These are phyloP conservation scores for Sebastes cheni DNA, from an alignment of 2,797 vertebrate genomes.

Conservation along the genomic window DNA sequence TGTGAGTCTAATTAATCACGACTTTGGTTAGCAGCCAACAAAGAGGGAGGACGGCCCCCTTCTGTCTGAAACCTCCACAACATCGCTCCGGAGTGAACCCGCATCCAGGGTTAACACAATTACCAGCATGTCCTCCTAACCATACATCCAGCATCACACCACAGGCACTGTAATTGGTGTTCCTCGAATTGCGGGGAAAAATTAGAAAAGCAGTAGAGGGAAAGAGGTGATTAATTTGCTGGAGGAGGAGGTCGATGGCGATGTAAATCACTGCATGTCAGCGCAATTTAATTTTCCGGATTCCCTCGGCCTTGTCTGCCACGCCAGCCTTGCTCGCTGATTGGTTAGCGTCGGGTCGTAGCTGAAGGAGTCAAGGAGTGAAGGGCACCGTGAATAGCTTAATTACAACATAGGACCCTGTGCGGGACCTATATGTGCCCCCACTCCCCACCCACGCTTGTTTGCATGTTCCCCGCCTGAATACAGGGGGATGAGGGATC, in stretches of 20 bases:
- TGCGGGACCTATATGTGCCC: constrained; percentile 2
- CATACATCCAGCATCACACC: constrained; percentile 68
- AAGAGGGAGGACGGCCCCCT: constrained; percentile 66
- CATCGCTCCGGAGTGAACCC: constrained; percentile 60
- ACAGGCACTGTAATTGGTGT: constrained; percentile 74
- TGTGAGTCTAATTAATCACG: constrained; percentile 72
- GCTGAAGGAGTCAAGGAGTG: constrained; percentile 57
- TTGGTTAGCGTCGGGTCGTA: constrained; percentile 62
- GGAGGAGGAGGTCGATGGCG: constrained; percentile 69
- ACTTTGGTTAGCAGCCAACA: constrained; percentile 68
- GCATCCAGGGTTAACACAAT: constrained; percentile 73
- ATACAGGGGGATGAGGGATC: not conserved
- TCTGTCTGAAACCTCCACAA: constrained; percentile 68
- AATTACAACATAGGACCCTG: constrained; percentile 58
- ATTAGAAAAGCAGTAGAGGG: constrained; percentile 65
- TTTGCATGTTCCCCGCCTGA: constrained; percentile 11
- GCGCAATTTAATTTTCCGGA: constrained; percentile 75
- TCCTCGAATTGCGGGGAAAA: constrained; percentile 61
- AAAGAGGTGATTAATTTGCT: constrained; percentile 78
- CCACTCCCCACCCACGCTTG: not conserved
- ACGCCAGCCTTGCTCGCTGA: constrained; percentile 59
- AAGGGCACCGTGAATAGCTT: constrained; percentile 58
- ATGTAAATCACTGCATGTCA: constrained; percentile 78
- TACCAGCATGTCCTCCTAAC: constrained; percentile 70
- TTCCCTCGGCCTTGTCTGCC: constrained; percentile 71